Conservation (phyloP, 2,797 vertebrate genomes). For the Danionella dracula region DNA sequence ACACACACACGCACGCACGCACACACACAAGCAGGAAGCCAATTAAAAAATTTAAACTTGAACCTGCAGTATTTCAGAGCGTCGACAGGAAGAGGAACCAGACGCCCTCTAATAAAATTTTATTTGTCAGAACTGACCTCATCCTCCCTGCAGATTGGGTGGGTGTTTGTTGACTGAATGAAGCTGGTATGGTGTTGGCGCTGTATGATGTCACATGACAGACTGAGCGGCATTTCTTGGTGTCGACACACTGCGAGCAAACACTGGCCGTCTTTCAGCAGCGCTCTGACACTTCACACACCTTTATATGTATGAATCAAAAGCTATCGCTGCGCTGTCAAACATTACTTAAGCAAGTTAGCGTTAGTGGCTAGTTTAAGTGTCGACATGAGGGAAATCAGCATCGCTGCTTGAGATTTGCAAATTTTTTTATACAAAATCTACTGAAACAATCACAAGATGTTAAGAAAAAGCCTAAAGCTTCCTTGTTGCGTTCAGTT, state of each 20-base stretch:
- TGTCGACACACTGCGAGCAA: constrained; percentile 21
- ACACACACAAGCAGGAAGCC: background rate
- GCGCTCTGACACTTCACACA: background rate
- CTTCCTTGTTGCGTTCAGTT: background rate
- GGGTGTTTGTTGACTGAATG: constrained; percentile 1
- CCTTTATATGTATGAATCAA: background rate
- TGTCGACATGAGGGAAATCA: no score
- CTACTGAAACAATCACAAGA: no score
- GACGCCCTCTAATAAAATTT: background rate
- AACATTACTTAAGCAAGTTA: no score
- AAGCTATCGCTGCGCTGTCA: background rate
- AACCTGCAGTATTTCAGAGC: background rate
- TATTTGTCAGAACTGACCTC: background rate
- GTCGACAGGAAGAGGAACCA: background rate
- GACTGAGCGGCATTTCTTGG: constrained; percentile 7
- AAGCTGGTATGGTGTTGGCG: constrained; percentile 9
- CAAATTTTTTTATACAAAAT: no score
- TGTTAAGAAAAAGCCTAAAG: background rate
- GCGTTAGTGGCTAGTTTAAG: no score
- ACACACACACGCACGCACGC: no score
- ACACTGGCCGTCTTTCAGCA: background rate
- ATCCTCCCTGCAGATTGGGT: background rate
- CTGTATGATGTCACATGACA: constrained; percentile 29
- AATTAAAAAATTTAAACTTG: background rate
- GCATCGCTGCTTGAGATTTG: no score